A percentile compares a stretch with the other conserved stretches of the same genome.
Evolutionary conservation across 2,888 invertebrate genomes (phyloP).

Genomic region (Pyrochroa serraticornis): DNA sequence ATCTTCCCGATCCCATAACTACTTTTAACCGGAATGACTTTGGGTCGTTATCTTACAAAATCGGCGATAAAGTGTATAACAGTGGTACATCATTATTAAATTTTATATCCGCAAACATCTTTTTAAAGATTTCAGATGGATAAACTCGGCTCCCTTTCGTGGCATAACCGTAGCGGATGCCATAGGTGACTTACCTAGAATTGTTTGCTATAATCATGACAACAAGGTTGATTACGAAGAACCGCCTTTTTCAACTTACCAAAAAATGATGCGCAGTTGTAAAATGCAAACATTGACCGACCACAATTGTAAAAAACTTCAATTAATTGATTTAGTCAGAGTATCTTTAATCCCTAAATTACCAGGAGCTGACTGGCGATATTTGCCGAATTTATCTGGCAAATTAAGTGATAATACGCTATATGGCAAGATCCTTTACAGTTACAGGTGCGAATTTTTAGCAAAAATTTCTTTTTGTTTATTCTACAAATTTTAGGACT

Average conservation of each 20-base stretch:
- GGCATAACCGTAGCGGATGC: constrained; percentile 44
- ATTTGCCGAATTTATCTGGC: constrained; percentile 61
- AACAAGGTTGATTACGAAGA: constrained; percentile 50
- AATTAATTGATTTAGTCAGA: constrained; percentile 58
- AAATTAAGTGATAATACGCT: constrained; percentile 57
- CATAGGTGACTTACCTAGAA: constrained; percentile 60
- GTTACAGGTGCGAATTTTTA: too few relatives aligned
- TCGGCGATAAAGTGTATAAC: too few relatives aligned
- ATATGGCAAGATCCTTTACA: too few relatives aligned
- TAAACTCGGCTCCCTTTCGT: background rate
- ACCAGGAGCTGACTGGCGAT: constrained; percentile 63
- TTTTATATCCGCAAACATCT: too few relatives aligned
- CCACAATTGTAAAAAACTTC: constrained; percentile 62
- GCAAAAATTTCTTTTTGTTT: too few relatives aligned
- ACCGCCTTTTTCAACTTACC: constrained; percentile 55
- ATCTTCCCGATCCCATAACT: constrained; percentile 60
- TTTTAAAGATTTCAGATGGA: background rate
- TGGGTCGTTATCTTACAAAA: background rate
- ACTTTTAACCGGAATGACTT: constrained; percentile 51
- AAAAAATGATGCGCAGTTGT: constrained; percentile 18
- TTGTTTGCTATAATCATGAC: constrained; percentile 56
- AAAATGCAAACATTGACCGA: constrained; percentile 49
- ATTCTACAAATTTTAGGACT: constrained; percentile 33
- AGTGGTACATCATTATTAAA: too few relatives aligned
- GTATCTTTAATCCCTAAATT: constrained; percentile 60